A percentile compares a stretch with the other conserved stretches of the same genome.
These are phyloP conservation scores for Coryphaenoides rupestris DNA, from an alignment of 2,113 vertebrate genomes.

Conservation along the genomic window DNA sequence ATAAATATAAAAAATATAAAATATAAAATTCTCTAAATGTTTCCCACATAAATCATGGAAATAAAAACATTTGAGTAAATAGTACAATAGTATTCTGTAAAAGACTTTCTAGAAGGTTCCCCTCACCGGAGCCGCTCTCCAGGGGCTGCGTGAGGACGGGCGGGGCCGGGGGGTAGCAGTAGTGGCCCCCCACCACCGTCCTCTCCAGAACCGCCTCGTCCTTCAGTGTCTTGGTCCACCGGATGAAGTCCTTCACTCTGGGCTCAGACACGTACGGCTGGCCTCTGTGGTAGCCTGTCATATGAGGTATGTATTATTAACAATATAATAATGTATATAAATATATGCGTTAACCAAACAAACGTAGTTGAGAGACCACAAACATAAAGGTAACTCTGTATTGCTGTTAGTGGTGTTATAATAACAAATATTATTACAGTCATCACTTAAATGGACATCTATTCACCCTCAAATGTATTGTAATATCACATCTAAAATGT, in stretches of 20 bases:
- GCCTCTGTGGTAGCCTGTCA: conserved; percentile 81
- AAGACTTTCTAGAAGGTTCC: background rate
- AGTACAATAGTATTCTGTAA: too few species aligned
- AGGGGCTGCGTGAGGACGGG: conserved; percentile 70
- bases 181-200: conserved; percentile 81
- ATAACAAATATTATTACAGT: too few species aligned
- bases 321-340: background rate
- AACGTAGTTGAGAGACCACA: too few species aligned
- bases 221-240: conserved; percentile 79
- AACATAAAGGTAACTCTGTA: too few species aligned
- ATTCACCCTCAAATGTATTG: too few species aligned
- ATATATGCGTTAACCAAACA: background rate
- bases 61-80: too few species aligned
- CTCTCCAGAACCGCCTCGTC: conserved; percentile 73
- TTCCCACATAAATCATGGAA: too few species aligned
- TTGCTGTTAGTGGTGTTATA: background rate
- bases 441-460: too few species aligned
- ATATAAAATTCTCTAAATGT: too few species aligned
- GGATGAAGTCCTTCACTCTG: conserved; percentile 83
- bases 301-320: conserved; percentile 4
- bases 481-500: too few species aligned
- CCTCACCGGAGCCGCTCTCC: conserved; percentile 70
- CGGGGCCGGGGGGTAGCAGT: conserved; percentile 79
- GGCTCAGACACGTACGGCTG: conserved; percentile 78
- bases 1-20: too few species aligned